Evolutionary conservation across 2,113 vertebrate species (phyloP).

Genomic region (Nestor notabilis): DNA sequence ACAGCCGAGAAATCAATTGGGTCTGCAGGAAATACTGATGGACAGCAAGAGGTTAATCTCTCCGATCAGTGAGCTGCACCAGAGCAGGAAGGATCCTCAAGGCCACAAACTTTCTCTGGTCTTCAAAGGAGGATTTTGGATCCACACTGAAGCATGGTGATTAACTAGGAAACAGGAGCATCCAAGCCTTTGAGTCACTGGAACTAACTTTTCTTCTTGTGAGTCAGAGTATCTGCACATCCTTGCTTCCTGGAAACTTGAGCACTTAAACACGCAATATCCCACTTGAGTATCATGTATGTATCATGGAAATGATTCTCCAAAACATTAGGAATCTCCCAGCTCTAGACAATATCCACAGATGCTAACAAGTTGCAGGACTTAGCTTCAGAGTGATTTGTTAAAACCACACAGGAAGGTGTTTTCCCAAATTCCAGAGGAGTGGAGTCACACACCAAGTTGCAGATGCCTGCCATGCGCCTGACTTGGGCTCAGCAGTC

Average conservation of each 20-base stretch:
- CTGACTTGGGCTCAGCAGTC: background rate
- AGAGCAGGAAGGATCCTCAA: background rate
- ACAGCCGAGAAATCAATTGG: background rate
- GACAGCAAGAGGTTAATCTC: background rate
- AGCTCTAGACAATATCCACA: background rate
- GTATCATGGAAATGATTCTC: background rate
- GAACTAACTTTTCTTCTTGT: background rate
- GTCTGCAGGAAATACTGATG: rapidly evolving
- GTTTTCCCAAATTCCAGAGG: background rate
- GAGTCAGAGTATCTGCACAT: slow-evolving; percentile 42
- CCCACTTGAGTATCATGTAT: background rate
- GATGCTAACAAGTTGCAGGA: background rate
- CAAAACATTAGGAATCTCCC: background rate
- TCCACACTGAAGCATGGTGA: background rate
- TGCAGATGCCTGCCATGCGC: background rate
- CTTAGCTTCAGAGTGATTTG: background rate
- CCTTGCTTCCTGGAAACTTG: slow-evolving; percentile 3
- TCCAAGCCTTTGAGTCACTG: slow-evolving; percentile 35
- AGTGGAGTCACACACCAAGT: background rate
- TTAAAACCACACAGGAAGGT: background rate
- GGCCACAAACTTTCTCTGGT: background rate
- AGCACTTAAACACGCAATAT: background rate
- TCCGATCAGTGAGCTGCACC: background rate
- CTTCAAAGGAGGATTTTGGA: background rate
- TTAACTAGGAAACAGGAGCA: background rate